Percentiles rank a stretch among this genome's conserved stretches.
These are phyloP conservation scores for Typhlomys cinereus DNA, from an alignment of 2,113 vertebrate species.

Conservation along the genomic window DNA sequence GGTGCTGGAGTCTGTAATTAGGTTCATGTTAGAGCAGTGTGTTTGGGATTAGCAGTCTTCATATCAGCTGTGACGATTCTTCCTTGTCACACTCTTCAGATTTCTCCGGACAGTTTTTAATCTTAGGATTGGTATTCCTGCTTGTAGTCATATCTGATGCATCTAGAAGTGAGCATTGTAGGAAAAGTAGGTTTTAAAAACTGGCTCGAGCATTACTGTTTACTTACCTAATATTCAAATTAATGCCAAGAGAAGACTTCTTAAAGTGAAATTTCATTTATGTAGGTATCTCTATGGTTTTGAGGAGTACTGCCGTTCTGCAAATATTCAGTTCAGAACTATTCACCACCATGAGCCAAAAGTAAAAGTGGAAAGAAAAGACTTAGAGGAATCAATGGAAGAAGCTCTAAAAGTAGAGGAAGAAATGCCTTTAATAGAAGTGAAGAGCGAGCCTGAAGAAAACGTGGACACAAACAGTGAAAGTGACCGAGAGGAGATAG, in stretches of 20 bases:
- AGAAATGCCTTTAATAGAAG: slow-evolving; percentile 82
- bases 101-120: slow-evolving; percentile 10
- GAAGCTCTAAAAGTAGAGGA: slow-evolving; percentile 81
- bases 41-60: not conserved
- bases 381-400: slow-evolving; percentile 84
- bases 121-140: slow-evolving; percentile 28
- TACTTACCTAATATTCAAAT: not conserved
- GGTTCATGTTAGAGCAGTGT: not conserved
- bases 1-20: not conserved
- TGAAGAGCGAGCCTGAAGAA: slow-evolving; percentile 86
- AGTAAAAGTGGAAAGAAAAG: slow-evolving; percentile 83
- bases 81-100: not conserved
- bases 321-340: slow-evolving; percentile 96
- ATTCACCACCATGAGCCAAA: slow-evolving; percentile 95
- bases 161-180: slow-evolving; percentile 10
- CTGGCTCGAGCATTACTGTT: not conserved
- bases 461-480: slow-evolving; percentile 88
- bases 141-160: slow-evolving; percentile 2
- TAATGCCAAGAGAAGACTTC: slow-evolving; percentile 18
- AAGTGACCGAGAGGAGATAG: slow-evolving; percentile 89
- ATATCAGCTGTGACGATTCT: not conserved
- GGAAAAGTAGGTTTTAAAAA: not conserved
- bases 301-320: slow-evolving; percentile 97
- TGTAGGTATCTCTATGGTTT: slow-evolving; percentile 98
- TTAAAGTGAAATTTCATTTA: slow-evolving; percentile 32